A percentile compares a stretch with the other conserved stretches of the same genome.
Evolutionary conservation across 2,113 vertebrate species (phyloP).

Genomic region (Pelvicachromis taeniatus): DNA sequence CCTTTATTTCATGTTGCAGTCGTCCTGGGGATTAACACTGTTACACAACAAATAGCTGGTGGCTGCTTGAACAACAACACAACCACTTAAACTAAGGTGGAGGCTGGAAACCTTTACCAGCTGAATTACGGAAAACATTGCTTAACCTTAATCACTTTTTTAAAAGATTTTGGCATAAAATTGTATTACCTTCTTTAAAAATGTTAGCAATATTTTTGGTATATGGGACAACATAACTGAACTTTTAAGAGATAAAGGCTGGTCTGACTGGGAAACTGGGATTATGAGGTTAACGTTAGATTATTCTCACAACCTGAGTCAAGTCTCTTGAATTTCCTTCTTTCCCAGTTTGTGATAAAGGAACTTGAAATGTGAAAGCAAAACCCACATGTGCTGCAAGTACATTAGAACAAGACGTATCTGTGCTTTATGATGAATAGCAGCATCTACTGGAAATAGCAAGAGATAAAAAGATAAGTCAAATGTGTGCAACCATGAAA

Average conservation of each 20-base stretch:
- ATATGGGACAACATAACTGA: background rate
- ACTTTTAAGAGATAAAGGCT: conserved; percentile 17
- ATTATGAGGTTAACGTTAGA: background rate
- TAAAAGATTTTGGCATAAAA: background rate
- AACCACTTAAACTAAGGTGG: background rate
- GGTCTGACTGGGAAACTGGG: background rate
- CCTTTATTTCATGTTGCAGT: background rate
- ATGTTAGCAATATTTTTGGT: background rate
- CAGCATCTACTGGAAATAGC: background rate
- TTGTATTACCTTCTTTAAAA: conserved; percentile 22
- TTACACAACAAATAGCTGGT: background rate
- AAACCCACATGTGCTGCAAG: background rate
- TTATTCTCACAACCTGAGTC: background rate
- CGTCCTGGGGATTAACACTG: background rate
- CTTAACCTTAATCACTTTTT: background rate
- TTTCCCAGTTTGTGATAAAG: background rate
- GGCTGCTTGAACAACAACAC: background rate
- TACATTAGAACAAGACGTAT: background rate
- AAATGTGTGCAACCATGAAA: background rate
- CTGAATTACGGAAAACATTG: background rate
- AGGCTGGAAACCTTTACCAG: background rate
- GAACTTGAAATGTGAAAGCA: background rate
- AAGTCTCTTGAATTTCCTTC: background rate
- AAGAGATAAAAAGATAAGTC: background rate
- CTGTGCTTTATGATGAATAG: background rate